Evolutionary conservation across 2,888 invertebrate species (phyloP), one percentile per base, ranked within the genome.

Genomic region (Ceriagrion tenellum): DNA sequence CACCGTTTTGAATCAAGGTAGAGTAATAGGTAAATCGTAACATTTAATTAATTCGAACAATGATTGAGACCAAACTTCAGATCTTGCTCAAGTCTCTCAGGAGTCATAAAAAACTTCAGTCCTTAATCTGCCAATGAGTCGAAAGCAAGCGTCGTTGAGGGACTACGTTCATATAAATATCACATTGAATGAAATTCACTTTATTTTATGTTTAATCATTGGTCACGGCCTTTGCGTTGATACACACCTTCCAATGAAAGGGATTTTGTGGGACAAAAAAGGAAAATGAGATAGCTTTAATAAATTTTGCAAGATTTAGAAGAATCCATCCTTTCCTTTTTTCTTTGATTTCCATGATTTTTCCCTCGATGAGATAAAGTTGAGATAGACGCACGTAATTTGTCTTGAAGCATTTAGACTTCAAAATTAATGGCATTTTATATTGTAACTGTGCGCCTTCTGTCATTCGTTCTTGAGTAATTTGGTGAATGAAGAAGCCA

Each of bases 1-100:
- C 69, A 69, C 69, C 63, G n/a, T n/a, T n/a, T n/a, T n/a, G n/a
- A n/a, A 40, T 91, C 40, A n/a, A 93, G 40, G 20, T 55, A 93
- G n/a, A 47, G 4, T 30, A 47, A 47, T 47, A 93, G 93, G 47
- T 74, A 6, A 12, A 26, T 47, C 69, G 93, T 26, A 55, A 91
- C 40, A 20, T 63, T 16, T 35, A 69, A 69, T 35, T 16, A 35
- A 81, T 81, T 13, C 10, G 35, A 81, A 30, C 16, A 35, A 13
- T 26, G 30, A 35, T 13, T 18, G 35, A 35, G 81, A 81, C 30
- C 1, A 81, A 81, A 81, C 0, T 81, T 81, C 81, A 13, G 16
- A 81, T 81, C 12, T 35, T 30, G 10, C 35, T 81, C 13, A 26
- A 13, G 35, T 35, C 81, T 81, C 30, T 81, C 12, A 35, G 35